Base-by-base conservation (phyloP, 2,113 vertebrate genomes). In the Platichthys flesus region DNA sequence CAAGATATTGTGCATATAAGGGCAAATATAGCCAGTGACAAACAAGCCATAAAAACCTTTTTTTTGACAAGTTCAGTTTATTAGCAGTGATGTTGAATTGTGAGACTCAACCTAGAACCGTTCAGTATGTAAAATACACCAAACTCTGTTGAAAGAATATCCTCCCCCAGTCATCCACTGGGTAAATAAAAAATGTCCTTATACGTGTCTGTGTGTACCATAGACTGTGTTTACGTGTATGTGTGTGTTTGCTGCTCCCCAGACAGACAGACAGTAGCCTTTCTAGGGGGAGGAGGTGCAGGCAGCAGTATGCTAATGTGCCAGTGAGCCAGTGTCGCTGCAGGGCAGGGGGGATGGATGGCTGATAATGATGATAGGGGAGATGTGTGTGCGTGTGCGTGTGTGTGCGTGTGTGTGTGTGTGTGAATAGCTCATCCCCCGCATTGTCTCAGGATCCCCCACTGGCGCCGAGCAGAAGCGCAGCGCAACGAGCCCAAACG, bases 381-480 rank as follows among this genome's bases (percentile, higher is more conserved):
- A 58, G 77, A 78, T 72, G 83, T 79, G 71, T 14, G 37, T 37
- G 20, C 42, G 9, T 58, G 55, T 20, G 21, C 3, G 63, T 65
- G 57, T 72, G 78, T 72, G 78, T 26, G 23, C 66, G 63, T 61
- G 71, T 18, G 37, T 42, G 9, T 47, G 54, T 15, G 13, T 20
- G 59, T 24, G 57, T 72, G 78, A 88, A 83, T 79, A 76, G 89
- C 81, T 84, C 88, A 84, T 83, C 78, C 87, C 86, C 86, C 81
- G 82, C 78, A 90, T 93, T 94, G 92, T 93, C 89, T 86, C 60
- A 84, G 88, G 86, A 90, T 88, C 90, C 89, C 85, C 90, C 83
- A 88, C 91, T 94, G 94, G 93, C 94, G 94, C 95, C 94, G 79
- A 71, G 76, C 74, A 85, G 85, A 85, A 90, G 85, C 82, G 56